Percentiles rank a stretch among this genome's conserved stretches.
phyloP scores from a whole-genome alignment of 2,888 invertebrate species.

The Aethes cnicana region DNA sequence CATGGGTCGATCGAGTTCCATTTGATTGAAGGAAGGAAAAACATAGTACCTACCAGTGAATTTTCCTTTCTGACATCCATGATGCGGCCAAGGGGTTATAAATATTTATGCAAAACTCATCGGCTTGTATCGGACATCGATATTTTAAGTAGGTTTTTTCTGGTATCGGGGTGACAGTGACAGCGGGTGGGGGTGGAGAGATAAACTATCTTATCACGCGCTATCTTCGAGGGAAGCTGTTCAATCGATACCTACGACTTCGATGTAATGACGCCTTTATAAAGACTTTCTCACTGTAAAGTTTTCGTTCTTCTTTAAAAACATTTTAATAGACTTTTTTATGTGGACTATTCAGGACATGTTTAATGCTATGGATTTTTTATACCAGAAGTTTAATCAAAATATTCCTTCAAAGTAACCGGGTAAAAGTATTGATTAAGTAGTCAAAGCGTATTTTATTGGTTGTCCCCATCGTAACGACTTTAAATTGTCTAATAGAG shows the following conservation, averaged over 20 bases:
- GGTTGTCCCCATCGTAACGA: constrained; percentile 55
- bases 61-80: constrained; percentile 10
- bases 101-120: constrained; percentile 29
- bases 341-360: too few relatives aligned
- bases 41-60: not conserved
- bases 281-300: constrained; percentile 1
- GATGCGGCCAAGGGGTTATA: not conserved
- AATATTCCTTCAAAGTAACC: not conserved
- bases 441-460: constrained; percentile 48
- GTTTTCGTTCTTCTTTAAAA: too few relatives aligned
- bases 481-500: constrained; percentile 73
- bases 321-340: too few relatives aligned
- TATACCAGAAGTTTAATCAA: too few relatives aligned
- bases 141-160: constrained; percentile 47
- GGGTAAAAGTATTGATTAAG: not conserved
- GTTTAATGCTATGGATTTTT: too few relatives aligned
- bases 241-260: constrained; percentile 56
- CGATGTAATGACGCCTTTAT: constrained; percentile 15
- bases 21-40: not conserved
- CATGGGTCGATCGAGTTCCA: too few relatives aligned
- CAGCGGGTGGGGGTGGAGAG: constrained; percentile 53
- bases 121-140: constrained; percentile 41
- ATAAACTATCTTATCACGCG: constrained; percentile 71
- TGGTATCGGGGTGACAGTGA: constrained; percentile 47
- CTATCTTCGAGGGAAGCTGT: constrained; percentile 61